These are phyloP conservation scores for Gonocerus acuteangulatus DNA, from an alignment of 2,888 invertebrate species.

Conservation along the genomic window DNA sequence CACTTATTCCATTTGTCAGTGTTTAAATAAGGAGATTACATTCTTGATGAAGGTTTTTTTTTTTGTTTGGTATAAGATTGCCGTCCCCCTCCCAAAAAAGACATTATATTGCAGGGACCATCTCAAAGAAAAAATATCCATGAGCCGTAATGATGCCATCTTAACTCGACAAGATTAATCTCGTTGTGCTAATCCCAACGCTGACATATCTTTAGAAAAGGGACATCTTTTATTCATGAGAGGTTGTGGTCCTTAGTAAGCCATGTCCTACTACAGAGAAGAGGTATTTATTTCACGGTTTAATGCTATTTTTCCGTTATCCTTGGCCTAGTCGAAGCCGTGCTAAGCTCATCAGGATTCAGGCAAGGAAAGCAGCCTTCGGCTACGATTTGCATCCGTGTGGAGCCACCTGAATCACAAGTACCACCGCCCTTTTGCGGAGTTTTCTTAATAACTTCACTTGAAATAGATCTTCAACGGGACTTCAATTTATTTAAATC, in stretches of 20 bases:
- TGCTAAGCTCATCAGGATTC: conserved; percentile 1
- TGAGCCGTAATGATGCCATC: too few species aligned
- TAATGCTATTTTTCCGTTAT: conserved; percentile 9
- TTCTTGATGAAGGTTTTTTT: too few species aligned
- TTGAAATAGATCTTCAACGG: too few species aligned
- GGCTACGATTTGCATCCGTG: neutral
- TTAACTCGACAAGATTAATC: neutral
- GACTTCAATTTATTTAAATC: too few species aligned
- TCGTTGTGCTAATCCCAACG: neutral
- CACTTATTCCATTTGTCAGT: too few species aligned
- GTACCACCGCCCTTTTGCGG: neutral
- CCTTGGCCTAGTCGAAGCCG: neutral
- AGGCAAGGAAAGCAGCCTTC: neutral
- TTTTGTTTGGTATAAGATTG: too few species aligned
- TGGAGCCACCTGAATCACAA: neutral
- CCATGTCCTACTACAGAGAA: neutral
- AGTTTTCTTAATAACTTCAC: too few species aligned
- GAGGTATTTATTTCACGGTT: conserved; percentile 9
- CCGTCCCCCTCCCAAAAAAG: too few species aligned
- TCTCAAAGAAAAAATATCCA: too few species aligned
- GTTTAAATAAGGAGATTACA: too few species aligned
- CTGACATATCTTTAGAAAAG: neutral
- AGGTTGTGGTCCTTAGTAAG: neutral
- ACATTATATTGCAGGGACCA: too few species aligned
- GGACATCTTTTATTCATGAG: conserved; percentile 7